Base-by-base conservation (phyloP, 2,888 invertebrate species). In the Drosophila greeni region DNA sequence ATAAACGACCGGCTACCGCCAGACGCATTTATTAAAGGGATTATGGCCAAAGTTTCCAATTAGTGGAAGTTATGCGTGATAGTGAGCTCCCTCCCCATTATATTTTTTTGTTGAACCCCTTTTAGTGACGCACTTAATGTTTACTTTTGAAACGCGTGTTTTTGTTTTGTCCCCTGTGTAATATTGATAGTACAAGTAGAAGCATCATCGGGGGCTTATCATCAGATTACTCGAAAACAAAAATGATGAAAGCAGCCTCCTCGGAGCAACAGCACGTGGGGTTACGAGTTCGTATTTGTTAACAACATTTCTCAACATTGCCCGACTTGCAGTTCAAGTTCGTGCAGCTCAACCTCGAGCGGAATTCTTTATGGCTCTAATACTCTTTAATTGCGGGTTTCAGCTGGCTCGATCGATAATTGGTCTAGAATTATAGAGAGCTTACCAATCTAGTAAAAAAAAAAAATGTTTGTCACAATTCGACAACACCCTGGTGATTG, bases 41-140 rank as follows among this genome's bases (percentile, higher is more conserved):
- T 39, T 56, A 36, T 12, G 7, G 20, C 16, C 34, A 14, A 51
- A 47, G 23, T 31, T 34, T 14, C 40, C 56, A 67, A 67, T 67
- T 68, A 67, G 47, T 68, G 42, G 23, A 49, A 67, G 53, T 59
- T 68, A 31, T 49, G 53, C 53, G 20, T 40, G 40, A 40, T 43
- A 39, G n/a, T 45, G 34, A 9, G 24, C 3, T 34, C 31, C 14
- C 37, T 14, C 29, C 26, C 2, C 23, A 40, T 14, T 23, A 7
- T 23, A 14, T 23, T 23, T 20, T 40, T 23, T 23, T 4, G 24
- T 6, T n/a, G 4, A 26, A 4, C 18, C 24, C 18, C 24, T 18
- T 23, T 52, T 59, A 53, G 40, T 68, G 69, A 67, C 67, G 67
- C 67, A 67, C 31, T 68, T 68, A 31, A 66, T 66, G 66, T 51